phyloP scores from a whole-genome alignment of 2,888 invertebrate genomes.

The Orchesellides sinensis region DNA sequence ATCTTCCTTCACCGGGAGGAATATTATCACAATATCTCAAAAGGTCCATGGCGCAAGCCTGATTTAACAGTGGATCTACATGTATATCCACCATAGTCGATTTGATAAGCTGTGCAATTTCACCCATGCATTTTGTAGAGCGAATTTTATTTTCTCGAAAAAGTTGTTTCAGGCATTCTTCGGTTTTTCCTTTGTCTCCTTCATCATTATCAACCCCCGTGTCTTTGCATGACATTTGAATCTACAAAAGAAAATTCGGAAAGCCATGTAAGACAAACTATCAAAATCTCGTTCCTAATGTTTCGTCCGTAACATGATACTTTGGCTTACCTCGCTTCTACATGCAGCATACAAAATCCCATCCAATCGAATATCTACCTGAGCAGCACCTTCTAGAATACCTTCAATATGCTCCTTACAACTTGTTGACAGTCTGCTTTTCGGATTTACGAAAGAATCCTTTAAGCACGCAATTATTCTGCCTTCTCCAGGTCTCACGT shows the following conservation, averaged over 20 bases:
- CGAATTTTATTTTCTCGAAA: conserved; percentile 86
- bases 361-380: conserved; percentile 91
- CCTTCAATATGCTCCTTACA: conserved; percentile 91
- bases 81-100: conserved; percentile 93
- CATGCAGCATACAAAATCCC: conserved; percentile 91
- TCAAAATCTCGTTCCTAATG: neutral
- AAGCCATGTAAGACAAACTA: neutral
- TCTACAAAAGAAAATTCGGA: conserved; percentile 35
- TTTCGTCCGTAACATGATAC: neutral
- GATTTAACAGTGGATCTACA: conserved; percentile 93
- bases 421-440: conserved; percentile 75
- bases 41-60: conserved; percentile 91
- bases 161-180: conserved; percentile 94
- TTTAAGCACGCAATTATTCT: conserved; percentile 71
- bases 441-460: conserved; percentile 65
- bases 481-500: conserved; percentile 76
- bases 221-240: conserved; percentile 63
- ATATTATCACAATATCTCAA: conserved; percentile 84
- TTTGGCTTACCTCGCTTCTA: conserved; percentile 79
- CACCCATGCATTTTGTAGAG: conserved; percentile 86
- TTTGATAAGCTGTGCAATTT: conserved; percentile 92
- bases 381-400: conserved; percentile 90
- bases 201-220: conserved; percentile 75
- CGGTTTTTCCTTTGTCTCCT: conserved; percentile 83
- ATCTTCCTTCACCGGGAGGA: conserved; percentile 92